Percentiles rank a stretch among this genome's conserved stretches.
Conservation (phyloP, 2,113 vertebrate genomes). For the Asarcornis scutulata region DNA sequence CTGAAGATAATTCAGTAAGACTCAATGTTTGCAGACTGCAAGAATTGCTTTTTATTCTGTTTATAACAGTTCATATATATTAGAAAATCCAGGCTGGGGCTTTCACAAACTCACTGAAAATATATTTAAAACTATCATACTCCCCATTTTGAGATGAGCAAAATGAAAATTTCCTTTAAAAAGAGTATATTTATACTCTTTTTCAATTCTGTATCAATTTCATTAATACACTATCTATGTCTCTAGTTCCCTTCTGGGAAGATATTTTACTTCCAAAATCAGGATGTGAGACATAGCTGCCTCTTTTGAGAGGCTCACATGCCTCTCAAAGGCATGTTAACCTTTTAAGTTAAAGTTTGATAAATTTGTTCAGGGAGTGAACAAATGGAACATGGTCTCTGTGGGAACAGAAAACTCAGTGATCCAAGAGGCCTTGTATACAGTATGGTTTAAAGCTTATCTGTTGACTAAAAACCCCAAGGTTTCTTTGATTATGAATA, state of each 20-base stretch:
- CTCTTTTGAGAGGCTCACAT: neutral
- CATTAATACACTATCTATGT: neutral
- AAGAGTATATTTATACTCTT: neutral
- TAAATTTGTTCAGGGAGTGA: neutral
- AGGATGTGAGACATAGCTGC: neutral
- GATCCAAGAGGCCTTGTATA: neutral
- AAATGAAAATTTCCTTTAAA: neutral
- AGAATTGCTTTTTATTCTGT: neutral
- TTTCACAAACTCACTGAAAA: neutral
- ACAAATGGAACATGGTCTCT: neutral
- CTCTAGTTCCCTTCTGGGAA: neutral
- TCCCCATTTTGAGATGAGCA: neutral
- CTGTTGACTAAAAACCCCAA: neutral
- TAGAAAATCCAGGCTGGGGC: neutral
- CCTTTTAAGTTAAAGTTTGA: neutral
- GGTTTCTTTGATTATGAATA: neutral
- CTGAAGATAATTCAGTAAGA: slow-evolving; percentile 7
- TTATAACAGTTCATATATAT: neutral
- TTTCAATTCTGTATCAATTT: neutral
- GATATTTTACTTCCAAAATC: neutral
- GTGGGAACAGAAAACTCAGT: neutral
- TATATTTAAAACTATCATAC: neutral
- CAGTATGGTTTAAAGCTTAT: neutral
- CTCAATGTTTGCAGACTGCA: neutral
- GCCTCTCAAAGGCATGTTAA: neutral